Evolutionary conservation across 1,140 invertebrate genomes (phyloP), one percentile per base, ranked within the genome.

Genomic region (Lordiphosa collinella): DNA sequence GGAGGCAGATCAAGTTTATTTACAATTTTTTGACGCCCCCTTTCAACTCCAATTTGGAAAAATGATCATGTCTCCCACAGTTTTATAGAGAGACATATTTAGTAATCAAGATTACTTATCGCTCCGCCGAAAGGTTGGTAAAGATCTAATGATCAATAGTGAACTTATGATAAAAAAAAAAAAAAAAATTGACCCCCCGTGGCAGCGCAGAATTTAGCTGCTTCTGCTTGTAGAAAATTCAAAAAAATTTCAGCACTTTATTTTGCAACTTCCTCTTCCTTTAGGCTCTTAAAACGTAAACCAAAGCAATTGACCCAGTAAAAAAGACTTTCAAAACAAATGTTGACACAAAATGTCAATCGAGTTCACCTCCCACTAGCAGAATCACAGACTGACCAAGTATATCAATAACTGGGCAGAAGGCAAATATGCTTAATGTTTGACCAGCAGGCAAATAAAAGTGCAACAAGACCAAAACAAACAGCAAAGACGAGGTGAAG

Each of bases 291-390:
- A 25, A 25, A 41, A 25, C 6, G 6, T 7, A 13, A 50, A 35
- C 34, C 7, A 18, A 34, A 31, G 53, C 62, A 78, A 67, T 78
- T 70, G 67, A 67, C 73, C 73, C 62, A 70, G 71, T 25, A 25
- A 34, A 44, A 78, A 71, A 67, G 51, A 50, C 48, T 47, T 38
- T 47, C 40, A 50, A 55, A 35, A 31, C 62, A 63, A 78, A 78
- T 68, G 67, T 78, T 78, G 64, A 40, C 47, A 59, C 48, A 63
- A 54, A 29, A 51, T 57, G 55, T 34, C n/a, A 37, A 35, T 3
- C 40, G 32, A 7, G 51, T 12, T 29, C 3, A 12, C 8, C 4
- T 18, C 1, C 2, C 14, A 5, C 12, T 16, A 41, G 7, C 29
- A 18, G 31, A 31, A 25, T 43, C 36, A 14, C 16, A 22, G 46